Evolutionary conservation across 1,140 invertebrate species (phyloP), one percentile per base, ranked within the genome.

Genomic region (Diabrotica virgifera): DNA sequence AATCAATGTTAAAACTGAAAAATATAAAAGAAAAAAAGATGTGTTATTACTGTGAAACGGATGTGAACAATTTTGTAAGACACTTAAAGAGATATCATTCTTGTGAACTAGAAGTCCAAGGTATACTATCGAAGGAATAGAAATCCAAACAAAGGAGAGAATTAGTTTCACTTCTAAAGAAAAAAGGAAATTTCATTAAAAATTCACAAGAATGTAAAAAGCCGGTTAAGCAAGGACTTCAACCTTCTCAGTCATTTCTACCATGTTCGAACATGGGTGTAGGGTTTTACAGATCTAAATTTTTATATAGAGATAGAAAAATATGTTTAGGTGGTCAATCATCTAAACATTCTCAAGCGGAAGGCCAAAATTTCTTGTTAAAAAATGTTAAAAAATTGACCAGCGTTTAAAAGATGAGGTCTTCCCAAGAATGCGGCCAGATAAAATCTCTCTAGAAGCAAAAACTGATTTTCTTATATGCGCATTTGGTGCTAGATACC

Each of bases 391-490:
- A 38, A n/a, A 46, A 62, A 61, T 55, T 65, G 40, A 68, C 55
- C 38, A 12, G 9, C 56, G 37, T 55, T 66, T 72, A 51, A 63
- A 59, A 62, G 52, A 55, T 52, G 66, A 71, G 59, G 67, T 72
- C 36, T 72, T 72, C 65, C 61, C 66, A 11, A 35, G 59, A 12
- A 72, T 72, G 70, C 57, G 63, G 40, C 46, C 70, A 38, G 72
- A 74, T 64, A 67, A 68, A 60, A 59, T 71, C 46, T 69, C 69
- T 55, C 6, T 71, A 37, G 57, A 58, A 55, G 70, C 69, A 38
- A 71, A 71, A 62, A 69, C 50, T 75, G 63, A 71, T 60, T n/a
- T 37, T 14, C 50, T 71, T 13, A 71, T 71, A 11, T 71, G 70
- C 61, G 55, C 55, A 5, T 71, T 63, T 64, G 67, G 64, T 38